Evolutionary conservation across 37 sponge, comb jelly and placozoan genomes (phyloP), one percentile per base, ranked within the genome.

Genomic region (Haliclona indistincta): DNA sequence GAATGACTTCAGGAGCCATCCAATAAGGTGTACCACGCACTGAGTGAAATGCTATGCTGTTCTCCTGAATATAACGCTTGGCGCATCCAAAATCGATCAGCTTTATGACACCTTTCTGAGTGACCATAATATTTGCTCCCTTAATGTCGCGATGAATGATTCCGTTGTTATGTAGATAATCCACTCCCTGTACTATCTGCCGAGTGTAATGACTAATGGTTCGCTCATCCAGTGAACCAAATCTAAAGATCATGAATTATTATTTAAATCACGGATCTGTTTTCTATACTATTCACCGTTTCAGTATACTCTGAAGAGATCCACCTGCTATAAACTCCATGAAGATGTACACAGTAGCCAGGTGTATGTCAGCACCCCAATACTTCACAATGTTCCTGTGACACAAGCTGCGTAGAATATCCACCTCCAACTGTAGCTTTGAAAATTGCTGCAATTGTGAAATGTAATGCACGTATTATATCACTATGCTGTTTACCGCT

Each of bases 51-150:
- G 64, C 70, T 41, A 44, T 53, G 43, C 75, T 87, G 47, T 35
- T 34, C 23, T 83, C 84, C 69, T 64, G 29, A 3, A 41, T 30
- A 8, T 71, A 84, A 26, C 68, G 52, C 49, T 93, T 92, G 66
- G 96, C 92, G 81, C 93, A 95, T 2, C 96, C 96, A 88, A 95
- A 95, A 67, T 95, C 96, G 60, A 95, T 95, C 22, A 95, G 89
- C 63, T 91, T 95, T 54, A 95, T 68, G 13, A 88, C 58, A 4
- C 96, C 92, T 39, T 70, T 66, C 1, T 82, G 74, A 20, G 81
- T 80, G 41, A 95, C 86, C 96, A 95, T 92, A 26, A 91, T 75
- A 75, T 95, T 95, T 65, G 86, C 92, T 45, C 96, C 96, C 45
- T 95, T 95, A 53, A 95, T 88, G 54, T 95, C 96, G 34, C 96